Percentiles rank a stretch among this genome's conserved stretches.
These are phyloP conservation scores for Planococcus citri DNA, from an alignment of 1,140 invertebrate genomes.

Conservation along the genomic window DNA sequence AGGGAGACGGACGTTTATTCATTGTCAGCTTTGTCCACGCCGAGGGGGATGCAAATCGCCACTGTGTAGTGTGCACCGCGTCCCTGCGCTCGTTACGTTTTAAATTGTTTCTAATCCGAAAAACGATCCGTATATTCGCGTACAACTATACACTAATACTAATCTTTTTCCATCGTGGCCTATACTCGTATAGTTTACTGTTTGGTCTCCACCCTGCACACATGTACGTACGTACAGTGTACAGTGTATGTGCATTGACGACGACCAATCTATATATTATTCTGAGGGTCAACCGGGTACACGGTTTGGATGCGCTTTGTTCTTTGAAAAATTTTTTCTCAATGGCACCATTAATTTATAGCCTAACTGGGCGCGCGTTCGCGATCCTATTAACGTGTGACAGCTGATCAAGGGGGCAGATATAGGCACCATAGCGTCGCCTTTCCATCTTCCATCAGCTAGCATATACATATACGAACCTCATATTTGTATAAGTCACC, in stretches of 20 bases:
- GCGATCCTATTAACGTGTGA: too few relatives aligned
- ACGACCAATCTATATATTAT: background rate
- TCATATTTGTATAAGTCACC: too few relatives aligned
- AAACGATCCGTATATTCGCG: background rate
- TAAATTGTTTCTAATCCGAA: slow-evolving; percentile 7
- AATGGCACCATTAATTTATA: slow-evolving; percentile 3
- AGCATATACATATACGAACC: too few relatives aligned
- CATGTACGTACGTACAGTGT: too few relatives aligned
- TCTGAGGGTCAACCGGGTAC: background rate
- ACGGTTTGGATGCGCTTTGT: background rate
- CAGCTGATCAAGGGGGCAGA: too few relatives aligned
- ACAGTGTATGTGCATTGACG: background rate
- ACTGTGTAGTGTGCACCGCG: too few relatives aligned
- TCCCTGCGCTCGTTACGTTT: too few relatives aligned
- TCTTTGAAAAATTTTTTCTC: background rate
- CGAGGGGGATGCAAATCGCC: background rate
- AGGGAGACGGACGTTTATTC: background rate
- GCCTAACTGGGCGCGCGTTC: background rate
- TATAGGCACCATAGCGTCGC: too few relatives aligned
- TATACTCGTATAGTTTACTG: too few relatives aligned
- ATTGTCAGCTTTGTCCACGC: slow-evolving; percentile 1
- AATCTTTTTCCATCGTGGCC: background rate
- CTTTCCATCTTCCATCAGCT: too few relatives aligned
- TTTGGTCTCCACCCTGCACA: background rate
- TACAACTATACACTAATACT: background rate